Conservation (phyloP, 2,113 vertebrate species). For the cat (Felis catus) region F.catus_Fca126_mat1.0 CM031411.1:7775501-7776000, state of each 20-base stretch:
- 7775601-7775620: conserved; percentile 65
- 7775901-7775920: background rate
- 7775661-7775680: conserved; percentile 67
- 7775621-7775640: conserved; percentile 61
- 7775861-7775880: background rate
- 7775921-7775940: conserved; percentile 50
- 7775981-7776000: conserved; percentile 45
- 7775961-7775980: conserved; percentile 2
- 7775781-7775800: conserved; percentile 43
- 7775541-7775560: conserved; percentile 74
- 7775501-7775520: conserved; percentile 83
- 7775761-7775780: background rate
- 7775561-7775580: conserved; percentile 66
- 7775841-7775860: background rate
- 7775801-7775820: background rate
- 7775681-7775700: conserved; percentile 66
- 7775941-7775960: conserved; percentile 30
- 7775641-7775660: conserved; percentile 44
- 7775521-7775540: conserved; percentile 79
- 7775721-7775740: conserved; percentile 36
- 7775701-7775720: conserved; percentile 19
- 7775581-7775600: conserved; percentile 77
- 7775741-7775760: conserved; percentile 6
- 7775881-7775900: background rate
- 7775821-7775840: conserved; percentile 14